phyloP scores from a whole-genome alignment of 2,888 invertebrate species.

The Ormyrus rosae region DNA sequence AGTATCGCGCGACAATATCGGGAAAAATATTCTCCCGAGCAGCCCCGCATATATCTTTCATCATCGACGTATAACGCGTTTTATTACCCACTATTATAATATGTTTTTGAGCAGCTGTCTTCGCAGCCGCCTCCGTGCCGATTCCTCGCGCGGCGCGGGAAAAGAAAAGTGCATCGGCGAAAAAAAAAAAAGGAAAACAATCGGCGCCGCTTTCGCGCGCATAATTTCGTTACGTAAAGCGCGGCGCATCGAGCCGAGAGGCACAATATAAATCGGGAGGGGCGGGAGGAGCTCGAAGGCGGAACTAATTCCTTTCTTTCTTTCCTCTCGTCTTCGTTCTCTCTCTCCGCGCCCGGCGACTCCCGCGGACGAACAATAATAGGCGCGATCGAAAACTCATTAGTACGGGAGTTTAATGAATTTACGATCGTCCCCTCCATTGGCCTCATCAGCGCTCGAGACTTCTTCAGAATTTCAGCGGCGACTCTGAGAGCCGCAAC shows the following conservation, averaged over 20 bases:
- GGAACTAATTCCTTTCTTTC: slow-evolving; percentile 1
- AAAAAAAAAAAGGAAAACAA: slow-evolving; percentile 4
- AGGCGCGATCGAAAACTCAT: slow-evolving; percentile 40
- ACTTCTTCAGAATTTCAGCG: not conserved
- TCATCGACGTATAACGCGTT: slow-evolving; percentile 9
- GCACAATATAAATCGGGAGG: not conserved
- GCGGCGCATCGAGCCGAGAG: not conserved
- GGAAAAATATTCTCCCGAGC: slow-evolving; percentile 2
- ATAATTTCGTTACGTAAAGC: slow-evolving; percentile 12
- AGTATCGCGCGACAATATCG: not conserved
- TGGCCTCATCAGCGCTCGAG: not conserved
- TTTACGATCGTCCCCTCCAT: slow-evolving; percentile 21
- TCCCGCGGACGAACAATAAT: slow-evolving; percentile 4
- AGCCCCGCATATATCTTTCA: not conserved
- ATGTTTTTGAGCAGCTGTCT: not conserved
- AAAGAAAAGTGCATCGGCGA: slow-evolving; percentile 4
- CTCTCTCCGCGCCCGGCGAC: not conserved
- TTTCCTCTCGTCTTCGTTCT: not conserved
- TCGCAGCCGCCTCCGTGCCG: not conserved
- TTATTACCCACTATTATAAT: slow-evolving; percentile 10
- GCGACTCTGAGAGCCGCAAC: no score
- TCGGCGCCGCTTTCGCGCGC: slow-evolving; percentile 6
- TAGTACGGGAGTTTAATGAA: slow-evolving; percentile 38
- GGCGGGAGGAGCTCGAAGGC: not conserved
- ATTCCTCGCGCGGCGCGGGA: not conserved